Evolutionary conservation across 2,888 invertebrate genomes (phyloP).

Genomic region (Rhynchonema sp.): DNA sequence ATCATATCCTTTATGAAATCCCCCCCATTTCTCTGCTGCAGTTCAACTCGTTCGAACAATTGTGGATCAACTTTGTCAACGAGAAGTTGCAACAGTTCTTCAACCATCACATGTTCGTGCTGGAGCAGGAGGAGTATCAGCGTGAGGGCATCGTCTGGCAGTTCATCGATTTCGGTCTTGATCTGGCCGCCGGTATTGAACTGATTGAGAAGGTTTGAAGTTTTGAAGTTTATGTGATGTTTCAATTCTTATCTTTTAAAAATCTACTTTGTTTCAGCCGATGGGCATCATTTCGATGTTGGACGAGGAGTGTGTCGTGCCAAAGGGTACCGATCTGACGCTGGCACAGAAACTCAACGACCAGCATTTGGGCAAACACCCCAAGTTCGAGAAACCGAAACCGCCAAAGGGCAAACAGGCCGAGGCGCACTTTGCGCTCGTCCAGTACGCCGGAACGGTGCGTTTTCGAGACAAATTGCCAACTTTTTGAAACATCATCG

Average conservation of each 20-base stretch:
- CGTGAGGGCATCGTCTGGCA: conserved; percentile 75
- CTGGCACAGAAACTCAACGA: conserved; percentile 96
- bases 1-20: background rate
- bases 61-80: conserved; percentile 39
- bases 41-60: conserved; percentile 37
- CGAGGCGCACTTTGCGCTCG: conserved; percentile 94
- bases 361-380: conserved; percentile 97
- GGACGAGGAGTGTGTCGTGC: conserved; percentile 99
- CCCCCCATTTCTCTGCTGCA: conserved; percentile 10
- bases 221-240: background rate
- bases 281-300: conserved; percentile 99
- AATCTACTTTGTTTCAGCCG: conserved; percentile 45
- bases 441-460: conserved; percentile 94
- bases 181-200: conserved; percentile 80
- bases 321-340: conserved; percentile 92
- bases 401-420: conserved; percentile 42
- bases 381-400: conserved; percentile 88
- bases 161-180: conserved; percentile 91
- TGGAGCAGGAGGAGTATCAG: conserved; percentile 51
- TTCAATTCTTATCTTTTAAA: background rate
- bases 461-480: too few species aligned
- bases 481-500: too few species aligned
- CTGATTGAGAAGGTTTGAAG: conserved; percentile 65
- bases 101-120: conserved; percentile 39
- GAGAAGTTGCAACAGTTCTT: conserved; percentile 38